Evolutionary conservation across 2,888 invertebrate genomes (phyloP), one percentile per base, ranked within the genome.

Genomic region (Apamea monoglypha): DNA sequence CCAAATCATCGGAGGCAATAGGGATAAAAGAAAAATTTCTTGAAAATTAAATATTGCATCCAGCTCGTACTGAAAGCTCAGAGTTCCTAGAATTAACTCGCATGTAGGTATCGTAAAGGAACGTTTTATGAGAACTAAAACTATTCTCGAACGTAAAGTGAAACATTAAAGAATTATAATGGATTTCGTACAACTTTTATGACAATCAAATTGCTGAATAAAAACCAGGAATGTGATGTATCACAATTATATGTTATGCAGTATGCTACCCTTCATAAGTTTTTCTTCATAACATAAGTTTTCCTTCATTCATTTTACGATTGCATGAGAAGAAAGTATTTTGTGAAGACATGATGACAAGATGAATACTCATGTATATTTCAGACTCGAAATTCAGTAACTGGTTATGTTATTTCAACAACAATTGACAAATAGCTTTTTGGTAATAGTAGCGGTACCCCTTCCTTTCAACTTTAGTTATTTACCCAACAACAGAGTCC

Each of bases 71-170:
- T 36, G 29, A 36, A 69, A 61, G 56, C 25, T 56, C 10, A 56
- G 40, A 80, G 36, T 50, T 50, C 44, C 4, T 78, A 53, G 63
- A 67, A 64, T 73, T 18, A 79, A 59, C 50, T 73, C 25, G 69
- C 40, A 64, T 29, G 25, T 36, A 56, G 63, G n/a, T 47, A 47
- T 72, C 84, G 36, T 82, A 78, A 72, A 84, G n/a, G 40, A 61
- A 40, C 61, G 36, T 53, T 70, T 82, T 74, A 80, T 73, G 74
- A 66, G 59, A 80, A 64, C 50, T 78, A 32, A 68, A 83, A 56
- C 79, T 74, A 50, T 80, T 61, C 53, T 36, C 18, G 25, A 59
- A 80, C 69, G 44, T 74, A 64, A 82, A 82, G 59, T 82, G 25
- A 73, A 72, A 68, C 83, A 67, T 67, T 47, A 71, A 47, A 72